Evolutionary conservation across 2,888 invertebrate species (phyloP), one percentile per base, ranked within the genome.

Genomic region (Cenopis cana): DNA sequence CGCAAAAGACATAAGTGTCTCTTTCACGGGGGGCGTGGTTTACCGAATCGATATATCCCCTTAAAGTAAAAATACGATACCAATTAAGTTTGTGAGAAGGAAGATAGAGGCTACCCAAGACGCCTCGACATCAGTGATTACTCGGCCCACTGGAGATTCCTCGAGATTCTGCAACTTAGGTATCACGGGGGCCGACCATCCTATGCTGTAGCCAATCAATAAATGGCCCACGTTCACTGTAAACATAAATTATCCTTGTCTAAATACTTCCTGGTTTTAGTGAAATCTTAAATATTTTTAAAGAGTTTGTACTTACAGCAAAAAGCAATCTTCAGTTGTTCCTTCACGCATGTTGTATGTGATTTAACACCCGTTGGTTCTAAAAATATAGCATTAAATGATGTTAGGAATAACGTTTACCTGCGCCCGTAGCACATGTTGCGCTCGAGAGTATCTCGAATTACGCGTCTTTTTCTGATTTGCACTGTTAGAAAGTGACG

Each of bases 81-180:
- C 55, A 10, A 55, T 14, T 55, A 24, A 20, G 6, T 24, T 55
- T 14, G 55, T 24, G 12, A 29, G 20, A 24, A 55, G 24, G 29
- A 55, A 24, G 2, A 20, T 24, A 20, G 55, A 11, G 14, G 55
- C 55, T 29, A 29, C 14, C 55, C 55, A 29, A 2, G 55, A 24
- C 5, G 55, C 55, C 14, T 55, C 55, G 20, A 11, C 55, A 29
- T 55, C 29, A 9, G 55, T 55, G 33, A 57, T 57, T 17, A 57
- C 57, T 11, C 36, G 57, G 9, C 36, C 38, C 57, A 57, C 9
- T 4, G 57, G 57, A 8, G 57, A 36, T 11, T 57, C 57, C 9
- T 57, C 57, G n/a, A 57, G n/a, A n/a, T 57, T 57, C 11, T 57
- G 57, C 36, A 57, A n/a, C 36, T 57, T 57, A 36, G 36, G 18